Conservation (phyloP, 2,888 invertebrate species). For the Lasioglossum leucozonium region DNA sequence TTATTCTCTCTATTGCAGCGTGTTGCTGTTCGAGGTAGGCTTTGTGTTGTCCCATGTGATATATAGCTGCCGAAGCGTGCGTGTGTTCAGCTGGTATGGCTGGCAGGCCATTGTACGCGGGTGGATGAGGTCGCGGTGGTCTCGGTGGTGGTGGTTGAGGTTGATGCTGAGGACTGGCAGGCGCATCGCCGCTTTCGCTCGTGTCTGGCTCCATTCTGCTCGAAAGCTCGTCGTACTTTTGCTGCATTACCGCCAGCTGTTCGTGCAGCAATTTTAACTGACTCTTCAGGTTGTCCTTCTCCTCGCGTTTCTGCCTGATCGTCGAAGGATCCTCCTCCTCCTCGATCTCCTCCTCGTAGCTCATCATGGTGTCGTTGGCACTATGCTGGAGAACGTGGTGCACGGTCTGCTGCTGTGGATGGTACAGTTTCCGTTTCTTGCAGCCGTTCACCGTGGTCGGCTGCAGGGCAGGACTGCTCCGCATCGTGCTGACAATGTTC, state of each 20-base stretch:
- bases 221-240: constrained; percentile 94
- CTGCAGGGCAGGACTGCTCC: constrained; percentile 92
- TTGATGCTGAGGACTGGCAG: constrained; percentile 84
- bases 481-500: constrained; percentile 97
- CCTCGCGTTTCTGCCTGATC: constrained; percentile 93
- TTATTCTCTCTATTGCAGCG: constrained; percentile 85
- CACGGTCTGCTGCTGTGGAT: constrained; percentile 96
- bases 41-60: constrained; percentile 84
- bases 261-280: constrained; percentile 95
- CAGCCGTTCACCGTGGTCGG: constrained; percentile 93
- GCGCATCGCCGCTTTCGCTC: constrained; percentile 86
- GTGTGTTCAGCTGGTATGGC: constrained; percentile 87
- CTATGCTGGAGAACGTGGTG: constrained; percentile 87
- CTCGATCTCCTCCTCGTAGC: constrained; percentile 90
- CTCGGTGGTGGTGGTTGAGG: constrained; percentile 84
- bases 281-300: constrained; percentile 93
- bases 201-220: constrained; percentile 90
- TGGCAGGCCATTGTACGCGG: constrained; percentile 85
- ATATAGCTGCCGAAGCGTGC: constrained; percentile 84
- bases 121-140: constrained; percentile 85
- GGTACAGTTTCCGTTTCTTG: constrained; percentile 97
- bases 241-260: constrained; percentile 95
- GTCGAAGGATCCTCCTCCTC: constrained; percentile 91
- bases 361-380: constrained; percentile 86
- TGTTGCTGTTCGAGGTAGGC: constrained; percentile 87